Evolutionary conservation across 2,113 vertebrate species (phyloP), one percentile per base, ranked within the genome.

Genomic region (Bos indicus): DNA sequence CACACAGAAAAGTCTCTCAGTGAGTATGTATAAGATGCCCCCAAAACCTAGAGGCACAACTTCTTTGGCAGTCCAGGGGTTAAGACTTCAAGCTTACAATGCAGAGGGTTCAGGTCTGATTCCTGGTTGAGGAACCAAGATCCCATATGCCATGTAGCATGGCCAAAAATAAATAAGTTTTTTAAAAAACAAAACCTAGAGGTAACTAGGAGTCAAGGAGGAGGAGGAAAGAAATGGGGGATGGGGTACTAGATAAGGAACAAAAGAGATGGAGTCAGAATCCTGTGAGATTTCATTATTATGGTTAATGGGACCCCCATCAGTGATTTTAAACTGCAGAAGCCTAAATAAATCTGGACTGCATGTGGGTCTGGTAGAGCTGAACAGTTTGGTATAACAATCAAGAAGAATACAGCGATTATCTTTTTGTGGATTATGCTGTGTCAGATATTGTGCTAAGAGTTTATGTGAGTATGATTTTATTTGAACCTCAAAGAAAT

Each of bases 161-260:
- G 36, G 67, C 19, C 67, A 74, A 74, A 74, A 74, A 74, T 40
- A 71, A 74, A 74, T 74, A 23, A 4, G 30, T n/a, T 64, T 62
- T 62, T 71, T 12, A 40, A 71, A 71, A 12, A 21, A 40, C 9
- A 40, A 23, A 74, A 40, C 67, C 67, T 74, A 74, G 67, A 40
- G 21, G 67, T 74, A 84, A 48, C 28, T 14, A 23, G 48, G 43
- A 74, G 4, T 87, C 67, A 14, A 33, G 36, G 17, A 90, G 13
- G 6, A 7, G 36, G 36, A 25, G 19, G 64, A 5, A 90, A 74
- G 26, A 77, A 48, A 33, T 7, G 8, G 7, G 15, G 10, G 3
- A 0, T 0, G 0, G 7, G 21, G 13, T 36, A 1, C 12, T 13
- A 19, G 16, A 26, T 77, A 25, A 77, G 43, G 15, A n/a, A 16